Percentiles rank a stretch among this genome's conserved stretches.
Evolutionary conservation across 2,113 vertebrate species (phyloP).

Genomic region (Onychostruthus taczanowskii): DNA sequence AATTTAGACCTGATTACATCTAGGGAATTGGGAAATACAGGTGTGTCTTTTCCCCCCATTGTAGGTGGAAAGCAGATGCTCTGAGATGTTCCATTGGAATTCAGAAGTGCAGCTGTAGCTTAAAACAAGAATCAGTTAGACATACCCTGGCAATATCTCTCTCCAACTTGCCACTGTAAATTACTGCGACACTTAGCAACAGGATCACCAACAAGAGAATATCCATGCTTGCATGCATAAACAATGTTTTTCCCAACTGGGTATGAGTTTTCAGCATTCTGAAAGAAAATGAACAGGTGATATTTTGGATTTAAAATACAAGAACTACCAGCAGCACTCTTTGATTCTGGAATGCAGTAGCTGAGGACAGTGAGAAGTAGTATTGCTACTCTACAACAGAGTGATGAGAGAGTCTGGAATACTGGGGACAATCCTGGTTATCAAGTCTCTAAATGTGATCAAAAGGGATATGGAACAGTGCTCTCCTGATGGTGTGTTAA

Average conservation of each 20-base stretch:
- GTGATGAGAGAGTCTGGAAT: background rate
- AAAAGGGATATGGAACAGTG: background rate
- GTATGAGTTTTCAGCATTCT: slow-evolving; percentile 70
- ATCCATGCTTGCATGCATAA: slow-evolving; percentile 82
- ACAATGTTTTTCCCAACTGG: slow-evolving; percentile 78
- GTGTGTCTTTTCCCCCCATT: background rate
- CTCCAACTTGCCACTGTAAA: slow-evolving; percentile 76
- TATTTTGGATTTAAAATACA: background rate
- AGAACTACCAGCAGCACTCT: background rate
- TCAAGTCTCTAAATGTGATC: background rate
- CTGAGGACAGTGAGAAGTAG: background rate
- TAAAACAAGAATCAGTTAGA: background rate
- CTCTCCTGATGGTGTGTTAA: background rate
- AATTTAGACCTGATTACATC: background rate
- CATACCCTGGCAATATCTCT: slow-evolving; percentile 82
- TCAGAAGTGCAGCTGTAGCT: background rate
- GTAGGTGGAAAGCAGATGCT: background rate
- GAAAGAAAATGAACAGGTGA: slow-evolving; percentile 19
- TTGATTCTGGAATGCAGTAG: background rate
- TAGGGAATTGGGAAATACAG: background rate
- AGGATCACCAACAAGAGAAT: slow-evolving; percentile 78
- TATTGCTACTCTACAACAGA: background rate
- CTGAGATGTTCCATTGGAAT: background rate
- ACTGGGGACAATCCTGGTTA: background rate
- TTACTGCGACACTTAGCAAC: slow-evolving; percentile 78